phyloP scores from a whole-genome alignment of 2,113 vertebrate genomes.

The cat (Felis catus) region F.catus_Fca126_mat1.0 CM031420.1:136156001-136156500 shows the following conservation, averaged over 20 bases:
- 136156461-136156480: background rate
- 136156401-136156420: background rate
- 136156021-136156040: background rate
- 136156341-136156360: background rate
- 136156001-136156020: background rate
- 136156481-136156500: slow-evolving; percentile 35
- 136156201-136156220: background rate
- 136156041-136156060: background rate
- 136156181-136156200: background rate
- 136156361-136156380: background rate
- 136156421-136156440: background rate
- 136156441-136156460: background rate
- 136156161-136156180: background rate
- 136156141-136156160: background rate
- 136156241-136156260: background rate
- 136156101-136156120: background rate
- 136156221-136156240: background rate
- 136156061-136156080: background rate
- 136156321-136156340: background rate
- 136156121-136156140: background rate
- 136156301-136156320: background rate
- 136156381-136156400: background rate
- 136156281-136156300: background rate
- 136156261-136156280: background rate
- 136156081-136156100: no score